phyloP scores from a whole-genome alignment of 2,888 invertebrate species.

The Archaeoteleia sp. region DNA sequence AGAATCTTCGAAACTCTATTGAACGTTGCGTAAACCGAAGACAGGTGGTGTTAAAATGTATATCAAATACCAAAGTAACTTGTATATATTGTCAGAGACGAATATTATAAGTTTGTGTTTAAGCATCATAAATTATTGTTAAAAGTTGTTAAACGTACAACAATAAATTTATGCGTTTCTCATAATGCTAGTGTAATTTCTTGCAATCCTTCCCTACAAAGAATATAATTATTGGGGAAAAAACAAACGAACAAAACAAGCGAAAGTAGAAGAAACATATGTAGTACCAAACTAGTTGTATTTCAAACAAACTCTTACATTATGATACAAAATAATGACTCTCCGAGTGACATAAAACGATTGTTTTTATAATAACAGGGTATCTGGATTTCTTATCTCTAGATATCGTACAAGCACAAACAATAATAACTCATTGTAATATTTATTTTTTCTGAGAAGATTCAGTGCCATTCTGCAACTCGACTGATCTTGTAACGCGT shows the following conservation, averaged over 20 bases:
- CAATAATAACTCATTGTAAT: background rate
- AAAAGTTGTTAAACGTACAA: conserved; percentile 58
- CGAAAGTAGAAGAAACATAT: no score
- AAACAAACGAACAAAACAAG: background rate
- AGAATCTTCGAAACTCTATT: conserved; percentile 65
- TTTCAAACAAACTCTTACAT: no score
- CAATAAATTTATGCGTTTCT: conserved; percentile 58
- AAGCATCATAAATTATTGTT: conserved; percentile 64
- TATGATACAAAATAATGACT: no score
- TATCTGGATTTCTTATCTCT: no score
- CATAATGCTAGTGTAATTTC: conserved; percentile 4
- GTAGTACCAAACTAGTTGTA: no score
- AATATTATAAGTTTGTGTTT: conserved; percentile 49
- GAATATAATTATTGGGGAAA: background rate
- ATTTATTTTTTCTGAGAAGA: no score
- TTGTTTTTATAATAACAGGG: no score
- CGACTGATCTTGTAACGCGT: background rate
- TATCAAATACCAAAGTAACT: conserved; percentile 65
- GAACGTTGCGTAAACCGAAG: conserved; percentile 57
- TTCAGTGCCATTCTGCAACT: background rate
- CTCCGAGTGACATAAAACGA: no score
- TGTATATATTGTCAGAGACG: conserved; percentile 58
- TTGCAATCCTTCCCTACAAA: background rate
- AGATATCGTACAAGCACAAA: no score
- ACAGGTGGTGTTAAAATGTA: conserved; percentile 55